A percentile compares a stretch with the other conserved stretches of the same genome.
phyloP scores from a whole-genome alignment of 2,797 vertebrate genomes.

The Pseudotriccus pelzelni region DNA sequence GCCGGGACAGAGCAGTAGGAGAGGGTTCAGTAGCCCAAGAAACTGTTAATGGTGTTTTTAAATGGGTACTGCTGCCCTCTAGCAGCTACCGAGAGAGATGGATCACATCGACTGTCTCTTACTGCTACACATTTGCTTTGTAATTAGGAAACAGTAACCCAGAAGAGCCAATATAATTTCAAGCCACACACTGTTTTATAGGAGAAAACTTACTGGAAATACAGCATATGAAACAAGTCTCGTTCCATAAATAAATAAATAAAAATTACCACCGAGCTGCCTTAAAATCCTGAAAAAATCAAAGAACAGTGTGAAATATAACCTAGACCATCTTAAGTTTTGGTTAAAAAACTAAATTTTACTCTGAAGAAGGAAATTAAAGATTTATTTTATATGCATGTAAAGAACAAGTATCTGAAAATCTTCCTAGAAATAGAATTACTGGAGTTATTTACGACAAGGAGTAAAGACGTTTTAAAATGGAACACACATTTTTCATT shows the following conservation, averaged over 20 bases:
- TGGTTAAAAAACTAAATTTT: not conserved
- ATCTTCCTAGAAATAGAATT: slow-evolving; percentile 53
- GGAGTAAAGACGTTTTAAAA: slow-evolving; percentile 24
- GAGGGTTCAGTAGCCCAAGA: not conserved
- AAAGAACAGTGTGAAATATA: not conserved
- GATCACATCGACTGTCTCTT: not conserved
- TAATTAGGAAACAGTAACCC: not conserved
- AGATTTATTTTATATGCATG: slow-evolving; percentile 40
- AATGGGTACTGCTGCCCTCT: slow-evolving; percentile 68
- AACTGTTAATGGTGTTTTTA: not conserved
- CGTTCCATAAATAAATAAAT: not conserved
- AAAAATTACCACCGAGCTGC: not conserved
- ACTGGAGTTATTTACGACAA: slow-evolving; percentile 27
- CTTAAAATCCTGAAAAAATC: not conserved
- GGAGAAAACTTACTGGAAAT: slow-evolving; percentile 34
- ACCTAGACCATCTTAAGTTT: not conserved
- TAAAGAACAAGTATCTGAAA: slow-evolving; percentile 20
- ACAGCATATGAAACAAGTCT: slow-evolving; percentile 22
- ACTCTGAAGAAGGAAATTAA: slow-evolving; percentile 54
- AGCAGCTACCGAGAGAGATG: not conserved
- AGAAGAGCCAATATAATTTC: not conserved
- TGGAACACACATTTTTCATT: slow-evolving; percentile 33
- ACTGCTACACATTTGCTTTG: not conserved
- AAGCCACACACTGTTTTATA: not conserved
- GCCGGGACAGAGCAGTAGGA: not conserved